These are phyloP conservation scores for Lerista edwardsae DNA, from an alignment of 2,797 vertebrate species.

Conservation along the genomic window DNA sequence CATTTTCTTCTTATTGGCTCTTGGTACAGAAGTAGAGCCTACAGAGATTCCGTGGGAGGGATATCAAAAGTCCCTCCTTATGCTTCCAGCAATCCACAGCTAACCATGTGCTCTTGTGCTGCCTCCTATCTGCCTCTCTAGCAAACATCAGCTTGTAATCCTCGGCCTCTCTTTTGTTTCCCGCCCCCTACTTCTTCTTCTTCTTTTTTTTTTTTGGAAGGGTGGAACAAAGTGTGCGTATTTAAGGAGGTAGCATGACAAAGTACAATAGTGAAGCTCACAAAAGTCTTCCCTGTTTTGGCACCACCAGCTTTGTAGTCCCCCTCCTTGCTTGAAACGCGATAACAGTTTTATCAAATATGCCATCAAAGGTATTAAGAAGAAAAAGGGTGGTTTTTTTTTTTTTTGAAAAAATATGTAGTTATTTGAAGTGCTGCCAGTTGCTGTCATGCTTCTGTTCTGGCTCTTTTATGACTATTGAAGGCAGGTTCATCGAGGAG, in stretches of 20 bases:
- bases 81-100: constrained; percentile 20
- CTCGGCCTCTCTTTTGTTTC: background rate
- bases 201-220: background rate
- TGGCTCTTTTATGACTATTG: constrained; percentile 39
- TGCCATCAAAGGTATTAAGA: constrained; percentile 71
- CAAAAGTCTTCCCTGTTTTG: constrained; percentile 69
- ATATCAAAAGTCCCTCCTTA: constrained; percentile 8
- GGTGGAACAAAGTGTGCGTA: constrained; percentile 36
- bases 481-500: constrained; percentile 55
- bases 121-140: constrained; percentile 75
- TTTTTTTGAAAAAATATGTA: constrained; percentile 66
- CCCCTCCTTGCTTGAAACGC: constrained; percentile 47
- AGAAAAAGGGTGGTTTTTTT: constrained; percentile 47
- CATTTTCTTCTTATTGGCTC: constrained; percentile 36
- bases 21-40: background rate
- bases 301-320: constrained; percentile 46
- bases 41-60: constrained; percentile 15
- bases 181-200: background rate
- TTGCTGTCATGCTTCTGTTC: constrained; percentile 60
- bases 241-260: constrained; percentile 61
- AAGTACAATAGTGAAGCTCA: constrained; percentile 63
- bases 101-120: constrained; percentile 74
- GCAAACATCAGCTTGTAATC: constrained; percentile 43
- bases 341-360: constrained; percentile 76
- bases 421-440: constrained; percentile 71